Evolutionary conservation across 1,140 invertebrate genomes (phyloP).

Genomic region (Anoplolepis gracilipes): DNA sequence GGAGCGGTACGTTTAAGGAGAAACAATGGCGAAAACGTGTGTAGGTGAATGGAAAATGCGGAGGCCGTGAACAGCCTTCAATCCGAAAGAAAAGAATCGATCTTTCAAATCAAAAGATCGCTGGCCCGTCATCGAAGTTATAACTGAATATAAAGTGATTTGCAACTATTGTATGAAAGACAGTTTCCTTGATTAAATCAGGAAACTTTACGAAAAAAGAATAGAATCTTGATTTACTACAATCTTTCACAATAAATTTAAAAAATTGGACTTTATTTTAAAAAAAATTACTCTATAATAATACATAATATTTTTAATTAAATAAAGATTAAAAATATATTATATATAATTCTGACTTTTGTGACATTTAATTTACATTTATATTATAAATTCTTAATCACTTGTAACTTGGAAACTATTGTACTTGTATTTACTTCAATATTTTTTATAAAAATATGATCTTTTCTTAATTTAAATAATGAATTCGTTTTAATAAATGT

Average conservation of each 20-base stretch:
- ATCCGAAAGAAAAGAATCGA: slow-evolving; percentile 29
- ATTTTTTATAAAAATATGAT: neutral
- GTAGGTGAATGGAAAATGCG: slow-evolving; percentile 54
- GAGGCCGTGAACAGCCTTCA: slow-evolving; percentile 45
- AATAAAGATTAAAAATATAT: neutral
- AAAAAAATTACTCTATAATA: no score
- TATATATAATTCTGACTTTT: neutral
- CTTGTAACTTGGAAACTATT: neutral
- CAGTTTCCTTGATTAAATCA: neutral
- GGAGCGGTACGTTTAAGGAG: slow-evolving; percentile 47
- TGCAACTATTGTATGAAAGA: neutral
- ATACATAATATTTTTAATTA: neutral
- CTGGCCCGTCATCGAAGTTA: neutral
- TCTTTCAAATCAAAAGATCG: slow-evolving; percentile 5
- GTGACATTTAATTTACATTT: no score
- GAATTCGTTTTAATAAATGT: neutral
- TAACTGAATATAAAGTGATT: neutral
- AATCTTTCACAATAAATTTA: neutral
- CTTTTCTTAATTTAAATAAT: neutral
- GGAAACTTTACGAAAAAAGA: neutral
- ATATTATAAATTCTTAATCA: neutral
- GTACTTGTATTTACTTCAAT: neutral
- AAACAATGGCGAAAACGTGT: slow-evolving; percentile 62
- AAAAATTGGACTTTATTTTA: neutral
- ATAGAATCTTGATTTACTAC: neutral